A percentile compares a stretch with the other conserved stretches of the same genome.
Conservation (phyloP, 2,797 vertebrate species). For the Hyperoplus lanceolatus region DNA sequence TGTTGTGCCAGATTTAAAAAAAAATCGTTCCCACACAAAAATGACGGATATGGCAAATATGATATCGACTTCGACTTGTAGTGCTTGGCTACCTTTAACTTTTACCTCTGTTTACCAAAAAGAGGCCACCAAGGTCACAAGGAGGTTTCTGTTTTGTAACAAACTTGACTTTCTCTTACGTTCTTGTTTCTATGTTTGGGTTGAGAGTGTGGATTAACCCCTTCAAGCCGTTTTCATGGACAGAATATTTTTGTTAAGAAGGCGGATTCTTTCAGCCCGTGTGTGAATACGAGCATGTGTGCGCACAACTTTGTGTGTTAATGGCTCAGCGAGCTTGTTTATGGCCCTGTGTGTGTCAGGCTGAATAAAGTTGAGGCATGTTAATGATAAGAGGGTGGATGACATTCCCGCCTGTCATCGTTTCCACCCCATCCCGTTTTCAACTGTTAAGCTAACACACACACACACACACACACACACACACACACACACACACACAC, state of each 20-base stretch:
- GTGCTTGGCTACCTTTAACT: neutral
- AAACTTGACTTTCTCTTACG: no score
- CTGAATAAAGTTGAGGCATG: constrained; percentile 77
- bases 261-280: constrained; percentile 17
- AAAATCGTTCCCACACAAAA: constrained; percentile 9
- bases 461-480: constrained; percentile 19
- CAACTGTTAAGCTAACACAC: constrained; percentile 29
- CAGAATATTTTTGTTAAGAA: constrained; percentile 19
- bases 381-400: constrained; percentile 80
- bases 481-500: constrained; percentile 25
- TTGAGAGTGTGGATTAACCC: neutral
- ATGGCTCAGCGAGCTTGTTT: constrained; percentile 59
- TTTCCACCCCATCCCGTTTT: constrained; percentile 74
- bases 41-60: constrained; percentile 3
- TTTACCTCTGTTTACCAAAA: neutral
- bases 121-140: neutral
- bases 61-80: neutral
- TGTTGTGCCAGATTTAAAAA: constrained; percentile 15
- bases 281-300: constrained; percentile 31
- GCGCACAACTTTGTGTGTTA: constrained; percentile 52
- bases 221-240: neutral
- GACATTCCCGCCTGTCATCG: constrained; percentile 82
- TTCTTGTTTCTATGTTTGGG: no score
- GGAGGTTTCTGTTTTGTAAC: neutral
- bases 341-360: constrained; percentile 67